Conservation (phyloP, 2,113 vertebrate genomes). For the Cervus canadensis region DNA sequence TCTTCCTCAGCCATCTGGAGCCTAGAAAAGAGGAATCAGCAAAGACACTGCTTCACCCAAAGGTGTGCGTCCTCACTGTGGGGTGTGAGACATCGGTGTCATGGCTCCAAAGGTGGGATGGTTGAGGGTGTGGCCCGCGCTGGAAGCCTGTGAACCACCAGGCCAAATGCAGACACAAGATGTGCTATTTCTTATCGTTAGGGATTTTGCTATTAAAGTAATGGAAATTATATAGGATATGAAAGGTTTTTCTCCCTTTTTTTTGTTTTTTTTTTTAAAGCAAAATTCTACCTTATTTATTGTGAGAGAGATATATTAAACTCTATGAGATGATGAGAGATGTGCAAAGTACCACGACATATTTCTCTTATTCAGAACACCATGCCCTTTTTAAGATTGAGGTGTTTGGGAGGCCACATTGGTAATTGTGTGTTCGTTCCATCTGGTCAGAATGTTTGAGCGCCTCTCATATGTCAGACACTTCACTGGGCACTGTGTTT, state of each 20-base stretch:
- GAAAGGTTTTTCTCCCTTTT: not conserved
- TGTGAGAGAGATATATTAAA: not conserved
- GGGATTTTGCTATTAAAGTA: not conserved
- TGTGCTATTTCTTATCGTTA: not conserved
- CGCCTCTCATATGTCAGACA: not conserved
- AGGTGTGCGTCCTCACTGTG: not conserved
- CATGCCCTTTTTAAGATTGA: not conserved
- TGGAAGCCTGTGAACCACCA: not conserved
- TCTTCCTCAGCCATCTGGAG: not conserved
- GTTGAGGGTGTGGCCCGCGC: not conserved
- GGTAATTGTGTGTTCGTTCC: not conserved
- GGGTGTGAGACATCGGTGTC: not conserved
- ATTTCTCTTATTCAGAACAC: not conserved
- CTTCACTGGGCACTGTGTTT: not conserved
- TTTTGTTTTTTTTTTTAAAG: not conserved
- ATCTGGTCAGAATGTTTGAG: not conserved
- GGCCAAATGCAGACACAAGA: not conserved
- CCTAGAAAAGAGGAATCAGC: not conserved
- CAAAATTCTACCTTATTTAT: not conserved
- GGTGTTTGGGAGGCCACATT: not conserved
- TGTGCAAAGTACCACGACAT: not conserved
- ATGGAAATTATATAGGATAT: not conserved
- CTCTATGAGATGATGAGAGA: not conserved
- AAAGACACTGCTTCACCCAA: not conserved
- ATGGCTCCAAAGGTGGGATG: not conserved